Conservation (phyloP, 2,113 vertebrate species). For the Tragelaphus imberbis region DNA sequence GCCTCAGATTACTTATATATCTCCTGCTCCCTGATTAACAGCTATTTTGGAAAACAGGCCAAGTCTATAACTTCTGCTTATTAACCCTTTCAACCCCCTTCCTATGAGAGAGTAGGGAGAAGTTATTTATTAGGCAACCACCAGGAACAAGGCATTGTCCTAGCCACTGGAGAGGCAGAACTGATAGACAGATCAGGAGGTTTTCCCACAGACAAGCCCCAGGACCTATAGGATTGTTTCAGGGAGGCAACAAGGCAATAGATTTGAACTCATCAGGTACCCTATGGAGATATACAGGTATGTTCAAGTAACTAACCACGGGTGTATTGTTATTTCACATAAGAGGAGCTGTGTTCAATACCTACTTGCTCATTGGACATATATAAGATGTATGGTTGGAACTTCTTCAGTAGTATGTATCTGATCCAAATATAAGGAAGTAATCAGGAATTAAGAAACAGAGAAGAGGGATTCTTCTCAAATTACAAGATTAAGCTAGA, state of each 20-base stretch:
- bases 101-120: background rate
- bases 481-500: background rate
- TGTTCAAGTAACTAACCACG: rapidly evolving
- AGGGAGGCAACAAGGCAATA: background rate
- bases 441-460: background rate
- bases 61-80: background rate
- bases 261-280: background rate
- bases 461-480: background rate
- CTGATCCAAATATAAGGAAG: background rate
- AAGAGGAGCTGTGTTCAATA: background rate
- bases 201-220: background rate
- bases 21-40: background rate
- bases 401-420: background rate
- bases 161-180: background rate
- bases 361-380: background rate
- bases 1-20: background rate
- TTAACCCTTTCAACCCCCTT: background rate
- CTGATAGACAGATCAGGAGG: background rate
- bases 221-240: rapidly evolving
- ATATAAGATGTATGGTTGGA: background rate
- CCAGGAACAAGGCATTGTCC: background rate
- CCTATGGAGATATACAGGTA: background rate
- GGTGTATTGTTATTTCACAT: background rate
- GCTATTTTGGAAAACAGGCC: background rate
- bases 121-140: background rate